Percentiles rank a stretch among this genome's conserved stretches.
phyloP scores from a whole-genome alignment of 64 coral and sea anemone genomes.

The Stichodactyla mertensii region DNA sequence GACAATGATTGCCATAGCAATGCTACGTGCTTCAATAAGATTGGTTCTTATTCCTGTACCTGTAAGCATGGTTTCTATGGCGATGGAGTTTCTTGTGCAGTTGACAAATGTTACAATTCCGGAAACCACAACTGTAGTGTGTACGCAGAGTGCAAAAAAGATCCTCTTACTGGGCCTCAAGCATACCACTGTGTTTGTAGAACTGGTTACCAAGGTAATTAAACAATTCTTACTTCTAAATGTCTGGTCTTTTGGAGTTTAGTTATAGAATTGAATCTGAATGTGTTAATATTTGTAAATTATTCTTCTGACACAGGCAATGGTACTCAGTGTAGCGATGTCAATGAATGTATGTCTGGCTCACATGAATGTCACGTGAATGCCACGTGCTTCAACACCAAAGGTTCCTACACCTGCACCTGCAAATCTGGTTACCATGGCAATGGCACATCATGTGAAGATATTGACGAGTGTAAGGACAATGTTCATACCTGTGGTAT shows the following conservation, averaged over 20 bases:
- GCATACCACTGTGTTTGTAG: slow-evolving; percentile 6
- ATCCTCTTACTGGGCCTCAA: not conserved
- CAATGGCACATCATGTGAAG: not conserved
- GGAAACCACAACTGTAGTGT: slow-evolving; percentile 8
- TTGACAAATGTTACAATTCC: not conserved
- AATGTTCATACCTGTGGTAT: not conserved
- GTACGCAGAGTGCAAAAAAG: slow-evolving; percentile 7
- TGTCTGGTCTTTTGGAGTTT: too few species aligned
- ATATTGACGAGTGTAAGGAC: slow-evolving; percentile 37
- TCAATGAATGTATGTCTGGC: not conserved
- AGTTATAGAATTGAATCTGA: too few species aligned
- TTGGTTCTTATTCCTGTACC: slow-evolving; percentile 28
- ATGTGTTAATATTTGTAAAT: too few species aligned
- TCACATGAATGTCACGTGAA: too few species aligned
- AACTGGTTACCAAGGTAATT: not conserved
- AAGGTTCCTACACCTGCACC: too few species aligned
- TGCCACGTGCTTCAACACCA: too few species aligned
- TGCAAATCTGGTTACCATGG: not conserved
- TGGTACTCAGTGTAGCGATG: not conserved
- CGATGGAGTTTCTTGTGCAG: slow-evolving; percentile 30
- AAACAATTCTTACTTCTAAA: too few species aligned
- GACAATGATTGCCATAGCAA: slow-evolving; percentile 23
- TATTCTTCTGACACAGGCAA: too few species aligned
- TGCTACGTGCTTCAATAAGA: slow-evolving; percentile 18
- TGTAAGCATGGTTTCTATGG: slow-evolving; percentile 38